These are phyloP conservation scores for Sciurus niger DNA, from an alignment of 2,113 vertebrate genomes.

Conservation along the genomic window DNA sequence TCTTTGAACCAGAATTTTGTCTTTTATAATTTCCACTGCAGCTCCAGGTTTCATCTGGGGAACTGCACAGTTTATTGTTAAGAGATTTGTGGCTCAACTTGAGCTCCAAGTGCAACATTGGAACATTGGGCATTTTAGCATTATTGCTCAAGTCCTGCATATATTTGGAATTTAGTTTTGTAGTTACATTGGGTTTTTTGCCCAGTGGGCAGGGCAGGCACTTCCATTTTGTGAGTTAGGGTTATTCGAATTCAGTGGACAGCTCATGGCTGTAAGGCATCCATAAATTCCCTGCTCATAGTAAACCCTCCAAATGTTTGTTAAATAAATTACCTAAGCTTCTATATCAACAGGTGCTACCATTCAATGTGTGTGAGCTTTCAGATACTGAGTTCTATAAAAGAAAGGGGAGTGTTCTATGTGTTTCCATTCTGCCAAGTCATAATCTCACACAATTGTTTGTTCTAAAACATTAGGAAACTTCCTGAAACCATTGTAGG, in stretches of 20 bases:
- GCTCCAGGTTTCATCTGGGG: background rate
- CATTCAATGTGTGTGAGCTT: background rate
- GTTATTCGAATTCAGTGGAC: background rate
- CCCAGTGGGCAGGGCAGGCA: background rate
- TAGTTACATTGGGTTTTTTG: background rate
- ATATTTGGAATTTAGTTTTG: background rate
- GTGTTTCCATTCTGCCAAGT: constrained; percentile 4
- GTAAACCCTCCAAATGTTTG: background rate
- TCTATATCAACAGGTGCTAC: background rate
- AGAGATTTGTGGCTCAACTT: background rate
- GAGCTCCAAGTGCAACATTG: background rate
- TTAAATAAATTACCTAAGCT: background rate
- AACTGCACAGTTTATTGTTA: background rate
- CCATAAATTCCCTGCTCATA: background rate
- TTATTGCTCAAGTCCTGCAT: background rate
- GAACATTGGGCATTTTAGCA: background rate
- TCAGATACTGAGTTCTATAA: constrained; percentile 20
- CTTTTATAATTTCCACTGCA: background rate
- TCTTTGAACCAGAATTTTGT: background rate
- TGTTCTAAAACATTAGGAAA: constrained; percentile 1
- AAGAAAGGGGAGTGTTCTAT: background rate
- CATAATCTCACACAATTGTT: background rate
- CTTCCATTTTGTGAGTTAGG: background rate
- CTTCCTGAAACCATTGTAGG: background rate
- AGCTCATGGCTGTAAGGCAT: background rate